A percentile compares a stretch with the other conserved stretches of the same genome.
phyloP scores from a whole-genome alignment of 2,888 invertebrate genomes.

The Drosophila stalkeri region DNA sequence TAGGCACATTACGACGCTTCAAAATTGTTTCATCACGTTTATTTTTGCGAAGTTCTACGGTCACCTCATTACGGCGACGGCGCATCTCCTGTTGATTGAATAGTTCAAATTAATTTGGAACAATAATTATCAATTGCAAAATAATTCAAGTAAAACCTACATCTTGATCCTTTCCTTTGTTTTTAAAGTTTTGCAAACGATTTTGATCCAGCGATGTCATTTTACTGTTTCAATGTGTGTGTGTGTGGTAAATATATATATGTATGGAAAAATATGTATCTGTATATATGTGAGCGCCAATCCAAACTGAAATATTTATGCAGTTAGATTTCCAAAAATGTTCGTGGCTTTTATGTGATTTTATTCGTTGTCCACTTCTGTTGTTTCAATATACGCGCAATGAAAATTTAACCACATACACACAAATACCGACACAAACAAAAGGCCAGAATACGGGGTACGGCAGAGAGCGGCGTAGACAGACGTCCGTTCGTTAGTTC shows the following conservation, averaged over 20 bases:
- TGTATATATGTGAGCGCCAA: slow-evolving; percentile 39
- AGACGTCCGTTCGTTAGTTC: slow-evolving; percentile 49
- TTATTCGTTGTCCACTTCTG: slow-evolving; percentile 41
- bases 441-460: slow-evolving; percentile 40
- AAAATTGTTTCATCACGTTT: slow-evolving; percentile 98
- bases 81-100: slow-evolving; percentile 93
- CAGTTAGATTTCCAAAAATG: slow-evolving; percentile 21
- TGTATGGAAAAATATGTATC: slow-evolving; percentile 7
- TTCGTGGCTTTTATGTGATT: slow-evolving; percentile 7
- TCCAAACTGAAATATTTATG: slow-evolving; percentile 32
- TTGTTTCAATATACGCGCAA: slow-evolving; percentile 52
- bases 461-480: slow-evolving; percentile 32
- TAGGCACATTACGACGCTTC: slow-evolving; percentile 97
- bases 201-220: slow-evolving; percentile 85
- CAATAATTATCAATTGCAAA: background rate
- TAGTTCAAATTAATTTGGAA: background rate
- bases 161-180: slow-evolving; percentile 99
- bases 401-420: slow-evolving; percentile 41
- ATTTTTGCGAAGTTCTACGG: slow-evolving; percentile 98
- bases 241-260: slow-evolving; percentile 5
- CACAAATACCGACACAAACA: slow-evolving; percentile 48
- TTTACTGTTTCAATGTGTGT: slow-evolving; percentile 51
- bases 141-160: slow-evolving; percentile 88
- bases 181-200: slow-evolving; percentile 98
- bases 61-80: slow-evolving; percentile 97